Conservation (phyloP, 2,113 vertebrate species). For the Pheucticus melanocephalus region DNA sequence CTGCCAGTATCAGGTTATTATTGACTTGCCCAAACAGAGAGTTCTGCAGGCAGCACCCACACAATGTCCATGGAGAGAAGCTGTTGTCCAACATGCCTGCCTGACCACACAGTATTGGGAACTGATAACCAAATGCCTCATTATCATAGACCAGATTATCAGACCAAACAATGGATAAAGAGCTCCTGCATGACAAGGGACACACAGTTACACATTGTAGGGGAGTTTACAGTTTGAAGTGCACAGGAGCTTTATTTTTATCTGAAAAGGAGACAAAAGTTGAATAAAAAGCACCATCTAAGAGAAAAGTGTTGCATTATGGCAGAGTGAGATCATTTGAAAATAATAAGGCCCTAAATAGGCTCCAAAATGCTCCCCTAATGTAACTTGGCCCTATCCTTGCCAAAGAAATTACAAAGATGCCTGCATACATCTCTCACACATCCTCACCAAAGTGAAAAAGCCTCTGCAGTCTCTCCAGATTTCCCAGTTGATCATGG, state of each 20-base stretch:
- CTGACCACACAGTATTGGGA: not conserved
- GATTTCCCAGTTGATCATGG: not conserved
- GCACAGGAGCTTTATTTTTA: not conserved
- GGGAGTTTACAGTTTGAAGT: not conserved
- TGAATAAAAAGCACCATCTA: not conserved
- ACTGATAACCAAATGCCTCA: not conserved
- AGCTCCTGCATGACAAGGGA: not conserved
- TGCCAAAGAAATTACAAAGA: not conserved
- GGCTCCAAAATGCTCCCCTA: not conserved
- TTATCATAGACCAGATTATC: not conserved
- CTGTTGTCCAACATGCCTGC: not conserved
- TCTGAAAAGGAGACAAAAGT: not conserved
- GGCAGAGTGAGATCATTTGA: not conserved
- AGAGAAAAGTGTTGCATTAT: not conserved
- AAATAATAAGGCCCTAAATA: not conserved
- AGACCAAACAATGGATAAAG: not conserved
- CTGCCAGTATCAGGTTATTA: not conserved
- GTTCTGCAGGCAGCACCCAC: not conserved
- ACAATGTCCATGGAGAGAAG: accelerated
- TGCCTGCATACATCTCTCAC: not conserved
- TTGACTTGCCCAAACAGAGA: not conserved
- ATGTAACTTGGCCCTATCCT: not conserved
- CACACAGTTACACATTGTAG: accelerated
- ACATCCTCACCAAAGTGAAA: not conserved
- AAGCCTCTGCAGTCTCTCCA: not conserved